Conservation (phyloP, 2,113 vertebrate species). For the Equus quagga region DNA sequence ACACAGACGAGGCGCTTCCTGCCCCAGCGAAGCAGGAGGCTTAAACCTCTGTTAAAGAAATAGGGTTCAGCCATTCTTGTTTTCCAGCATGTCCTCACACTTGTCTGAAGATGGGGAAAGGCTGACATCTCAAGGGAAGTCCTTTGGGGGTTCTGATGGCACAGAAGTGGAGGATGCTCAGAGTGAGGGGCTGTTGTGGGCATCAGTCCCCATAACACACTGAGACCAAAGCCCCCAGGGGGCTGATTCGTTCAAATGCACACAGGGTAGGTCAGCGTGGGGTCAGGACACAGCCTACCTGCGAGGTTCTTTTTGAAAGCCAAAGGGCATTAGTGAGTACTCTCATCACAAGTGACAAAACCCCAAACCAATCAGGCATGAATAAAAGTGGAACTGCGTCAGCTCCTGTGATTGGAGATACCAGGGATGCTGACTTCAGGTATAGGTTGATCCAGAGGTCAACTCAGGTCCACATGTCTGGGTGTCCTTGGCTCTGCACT, state of each 20-base stretch:
- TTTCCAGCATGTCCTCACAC: background rate
- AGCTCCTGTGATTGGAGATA: accelerated
- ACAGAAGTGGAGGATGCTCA: background rate
- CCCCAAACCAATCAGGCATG: background rate
- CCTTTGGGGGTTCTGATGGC: too few species aligned
- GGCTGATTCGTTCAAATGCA: background rate
- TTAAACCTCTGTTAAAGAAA: background rate
- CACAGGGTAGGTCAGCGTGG: background rate
- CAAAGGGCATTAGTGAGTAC: background rate
- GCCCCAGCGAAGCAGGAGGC: accelerated
- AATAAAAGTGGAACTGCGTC: background rate
- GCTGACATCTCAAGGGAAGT: background rate
- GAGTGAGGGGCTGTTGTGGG: too few species aligned
- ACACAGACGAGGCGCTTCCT: background rate
- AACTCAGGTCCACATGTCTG: background rate
- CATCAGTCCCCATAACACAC: background rate
- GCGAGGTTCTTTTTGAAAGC: background rate
- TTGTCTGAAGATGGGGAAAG: background rate
- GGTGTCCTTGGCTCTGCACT: background rate
- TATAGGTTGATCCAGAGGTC: background rate
- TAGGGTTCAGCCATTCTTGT: background rate
- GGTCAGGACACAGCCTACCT: too few species aligned
- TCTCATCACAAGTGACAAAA: background rate
- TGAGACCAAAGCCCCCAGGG: background rate
- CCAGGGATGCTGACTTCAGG: background rate